phyloP scores from a whole-genome alignment of 2,797 vertebrate genomes.

The Otolemur crassicaudatus region DNA sequence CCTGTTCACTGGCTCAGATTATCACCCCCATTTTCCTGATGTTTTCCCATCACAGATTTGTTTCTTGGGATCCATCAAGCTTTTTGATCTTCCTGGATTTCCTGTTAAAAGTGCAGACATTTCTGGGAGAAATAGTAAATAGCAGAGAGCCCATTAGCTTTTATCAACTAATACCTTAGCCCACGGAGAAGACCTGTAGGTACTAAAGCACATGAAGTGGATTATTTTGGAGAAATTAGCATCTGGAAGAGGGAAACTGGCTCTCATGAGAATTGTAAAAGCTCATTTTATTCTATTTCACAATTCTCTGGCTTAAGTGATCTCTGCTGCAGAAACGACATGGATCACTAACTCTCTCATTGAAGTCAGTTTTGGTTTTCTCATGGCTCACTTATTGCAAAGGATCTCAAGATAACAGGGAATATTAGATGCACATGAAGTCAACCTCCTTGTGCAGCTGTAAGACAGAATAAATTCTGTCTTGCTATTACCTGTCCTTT shows the following conservation, averaged over 20 bases:
- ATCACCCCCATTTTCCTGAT: background rate
- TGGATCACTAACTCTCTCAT: background rate
- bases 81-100: background rate
- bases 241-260: background rate
- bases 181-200: background rate
- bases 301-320: background rate
- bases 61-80: background rate
- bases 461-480: background rate
- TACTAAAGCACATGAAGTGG: background rate
- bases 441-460: background rate
- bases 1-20: background rate
- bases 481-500: background rate
- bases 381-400: background rate
- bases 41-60: background rate
- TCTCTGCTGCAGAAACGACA: background rate
- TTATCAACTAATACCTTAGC: background rate
- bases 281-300: background rate
- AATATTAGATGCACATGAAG: background rate
- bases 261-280: background rate
- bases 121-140: background rate
- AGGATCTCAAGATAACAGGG: background rate
- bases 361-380: background rate
- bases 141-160: background rate
- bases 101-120: background rate
- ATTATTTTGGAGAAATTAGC: background rate